Evolutionary conservation across 2,113 vertebrate species (phyloP).

Genomic region (Rhea pennata): DNA sequence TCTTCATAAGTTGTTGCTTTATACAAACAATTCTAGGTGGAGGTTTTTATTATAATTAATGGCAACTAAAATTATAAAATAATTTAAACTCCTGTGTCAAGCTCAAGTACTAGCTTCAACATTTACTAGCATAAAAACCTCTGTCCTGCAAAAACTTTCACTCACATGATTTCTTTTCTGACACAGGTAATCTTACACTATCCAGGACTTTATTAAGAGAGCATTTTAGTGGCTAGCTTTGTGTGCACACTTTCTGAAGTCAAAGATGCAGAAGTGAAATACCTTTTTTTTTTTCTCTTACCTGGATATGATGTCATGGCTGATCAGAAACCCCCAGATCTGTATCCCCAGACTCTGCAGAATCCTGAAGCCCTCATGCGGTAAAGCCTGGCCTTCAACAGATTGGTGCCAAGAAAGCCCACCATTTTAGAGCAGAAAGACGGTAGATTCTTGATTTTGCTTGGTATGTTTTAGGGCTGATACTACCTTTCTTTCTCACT

Average conservation of each 20-base stretch:
- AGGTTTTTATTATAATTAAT: conserved; percentile 34
- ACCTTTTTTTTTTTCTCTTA: not conserved
- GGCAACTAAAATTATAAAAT: not conserved
- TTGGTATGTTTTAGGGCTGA: not conserved
- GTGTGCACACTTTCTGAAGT: not conserved
- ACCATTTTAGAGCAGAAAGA: not conserved
- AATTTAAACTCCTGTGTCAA: not conserved
- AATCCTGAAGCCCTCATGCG: not conserved
- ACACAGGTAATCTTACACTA: not conserved
- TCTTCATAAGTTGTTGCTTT: conserved; percentile 39
- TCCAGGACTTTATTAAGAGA: not conserved
- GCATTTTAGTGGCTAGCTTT: not conserved
- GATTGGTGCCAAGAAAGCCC: not conserved
- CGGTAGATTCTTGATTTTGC: not conserved
- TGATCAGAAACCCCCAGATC: not conserved
- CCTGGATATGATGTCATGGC: not conserved
- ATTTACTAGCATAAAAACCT: not conserved
- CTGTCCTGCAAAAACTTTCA: not conserved
- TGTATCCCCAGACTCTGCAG: not conserved
- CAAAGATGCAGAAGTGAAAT: not conserved
- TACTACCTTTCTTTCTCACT: not conserved
- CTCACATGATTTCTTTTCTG: not conserved
- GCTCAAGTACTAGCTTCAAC: not conserved
- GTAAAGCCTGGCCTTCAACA: not conserved
- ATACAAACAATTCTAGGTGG: not conserved